Evolutionary conservation across 2,888 invertebrate genomes (phyloP).

Genomic region (Operophtera brumata): DNA sequence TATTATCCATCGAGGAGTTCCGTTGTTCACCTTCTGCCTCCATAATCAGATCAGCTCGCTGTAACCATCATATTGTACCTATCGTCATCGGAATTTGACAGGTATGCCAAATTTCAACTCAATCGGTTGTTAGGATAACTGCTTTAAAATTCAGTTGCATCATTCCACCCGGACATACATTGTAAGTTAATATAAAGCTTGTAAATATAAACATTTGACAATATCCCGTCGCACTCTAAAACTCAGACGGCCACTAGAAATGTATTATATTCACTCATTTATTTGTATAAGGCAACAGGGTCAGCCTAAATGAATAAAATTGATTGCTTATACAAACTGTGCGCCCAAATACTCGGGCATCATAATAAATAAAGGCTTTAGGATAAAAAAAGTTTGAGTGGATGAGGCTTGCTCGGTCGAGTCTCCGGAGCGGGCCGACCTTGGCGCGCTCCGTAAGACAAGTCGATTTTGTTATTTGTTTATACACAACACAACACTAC

Average conservation of each 20-base stretch:
- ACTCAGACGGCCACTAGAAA: slow-evolving; percentile 11
- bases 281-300: slow-evolving; percentile 72
- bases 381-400: slow-evolving; percentile 61
- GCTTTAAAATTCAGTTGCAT: too few species aligned
- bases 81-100: too few species aligned
- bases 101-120: too few species aligned
- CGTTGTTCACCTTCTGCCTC: too few species aligned
- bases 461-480: slow-evolving; percentile 80
- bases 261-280: slow-evolving; percentile 61
- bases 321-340: slow-evolving; percentile 81
- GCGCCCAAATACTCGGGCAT: slow-evolving; percentile 78
- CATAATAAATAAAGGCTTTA: slow-evolving; percentile 78
- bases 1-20: too few species aligned
- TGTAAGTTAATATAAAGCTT: too few species aligned
- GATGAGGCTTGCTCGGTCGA: slow-evolving; percentile 48
- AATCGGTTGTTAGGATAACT: too few species aligned
- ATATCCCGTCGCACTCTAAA: slow-evolving; percentile 7
- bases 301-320: slow-evolving; percentile 80
- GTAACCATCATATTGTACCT: too few species aligned
- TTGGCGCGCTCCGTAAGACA: slow-evolving; percentile 75
- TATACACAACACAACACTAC: slow-evolving; percentile 79
- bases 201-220: slow-evolving; percentile 17
- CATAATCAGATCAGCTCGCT: too few species aligned
- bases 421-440: slow-evolving; percentile 53
- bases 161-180: too few species aligned